These are phyloP conservation scores for Motacilla alba DNA, from an alignment of 2,113 vertebrate genomes.

Conservation along the genomic window DNA sequence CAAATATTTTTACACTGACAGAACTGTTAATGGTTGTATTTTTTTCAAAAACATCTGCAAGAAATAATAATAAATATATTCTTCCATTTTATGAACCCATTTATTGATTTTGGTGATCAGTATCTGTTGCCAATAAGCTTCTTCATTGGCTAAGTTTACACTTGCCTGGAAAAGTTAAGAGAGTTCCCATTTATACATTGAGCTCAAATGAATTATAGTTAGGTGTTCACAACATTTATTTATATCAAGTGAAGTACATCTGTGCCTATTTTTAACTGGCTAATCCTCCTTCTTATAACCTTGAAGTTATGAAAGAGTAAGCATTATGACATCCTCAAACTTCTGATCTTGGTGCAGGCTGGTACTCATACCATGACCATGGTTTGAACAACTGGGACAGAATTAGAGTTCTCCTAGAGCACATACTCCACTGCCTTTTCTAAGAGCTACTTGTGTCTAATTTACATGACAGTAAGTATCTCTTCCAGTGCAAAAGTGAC, in stretches of 20 bases:
- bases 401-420: background rate
- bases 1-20: background rate
- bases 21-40: background rate
- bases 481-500: background rate
- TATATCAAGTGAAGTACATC: background rate
- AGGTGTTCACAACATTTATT: background rate
- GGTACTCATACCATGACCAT: background rate
- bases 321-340: background rate
- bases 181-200: background rate
- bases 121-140: background rate
- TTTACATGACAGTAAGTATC: background rate
- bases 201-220: background rate
- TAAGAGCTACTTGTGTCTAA: background rate
- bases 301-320: background rate
- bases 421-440: background rate
- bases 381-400: background rate
- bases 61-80: background rate
- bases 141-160: background rate
- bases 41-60: background rate
- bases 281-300: background rate
- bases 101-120: background rate
- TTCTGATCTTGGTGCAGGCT: background rate
- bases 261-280: background rate
- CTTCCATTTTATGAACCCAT: background rate
- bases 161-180: background rate